Evolutionary conservation across 2,797 vertebrate genomes (phyloP), one percentile per base, ranked within the genome.

Genomic region (Tamandua tetradactyla): DNA sequence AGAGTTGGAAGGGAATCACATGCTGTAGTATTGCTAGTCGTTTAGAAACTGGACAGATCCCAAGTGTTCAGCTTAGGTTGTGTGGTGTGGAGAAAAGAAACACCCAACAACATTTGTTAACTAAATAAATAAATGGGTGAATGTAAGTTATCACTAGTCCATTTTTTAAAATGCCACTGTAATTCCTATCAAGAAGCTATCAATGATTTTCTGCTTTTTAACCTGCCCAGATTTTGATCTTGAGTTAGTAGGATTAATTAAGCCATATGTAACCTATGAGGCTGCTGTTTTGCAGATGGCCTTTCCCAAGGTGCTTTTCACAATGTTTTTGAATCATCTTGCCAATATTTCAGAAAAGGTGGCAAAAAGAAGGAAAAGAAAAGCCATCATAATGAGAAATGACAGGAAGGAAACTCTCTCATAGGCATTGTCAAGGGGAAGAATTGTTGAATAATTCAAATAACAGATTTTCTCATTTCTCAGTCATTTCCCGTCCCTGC

Each of bases 361-460:
- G 55, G 62, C 55, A 35, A 69, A 93, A 94, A 79, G 59, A 88
- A 95, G 20, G 82, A 61, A 66, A 92, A 78, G 84, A 89, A 96
- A 96, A 94, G 66, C 79, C 75, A 69, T 83, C 75, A 1, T 86
- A 83, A 71, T 92, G 93, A 92, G 74, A 92, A 95, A 86, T 92
- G 86, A 74, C 68, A 95, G 84, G 87, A 91, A 96, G 75, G 64
- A 82, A 92, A 37, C 79, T 92, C 57, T 55, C 74, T 92, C 59
- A 37, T 55, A 42, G 82, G 52, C n/a, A 23, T 40, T 95, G 69
- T 83, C 93, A 93, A 78, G 55, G 55, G 61, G 88, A 72, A 96
- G 69, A 93, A 80, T 68, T 92, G 75, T 76, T 95, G 79, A 95
- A 94, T 97, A 93, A 97, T 95, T 96, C 95, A 96, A 40, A 52